Conservation (phyloP, 2,888 invertebrate species). For the Rotaria macrura region DNA sequence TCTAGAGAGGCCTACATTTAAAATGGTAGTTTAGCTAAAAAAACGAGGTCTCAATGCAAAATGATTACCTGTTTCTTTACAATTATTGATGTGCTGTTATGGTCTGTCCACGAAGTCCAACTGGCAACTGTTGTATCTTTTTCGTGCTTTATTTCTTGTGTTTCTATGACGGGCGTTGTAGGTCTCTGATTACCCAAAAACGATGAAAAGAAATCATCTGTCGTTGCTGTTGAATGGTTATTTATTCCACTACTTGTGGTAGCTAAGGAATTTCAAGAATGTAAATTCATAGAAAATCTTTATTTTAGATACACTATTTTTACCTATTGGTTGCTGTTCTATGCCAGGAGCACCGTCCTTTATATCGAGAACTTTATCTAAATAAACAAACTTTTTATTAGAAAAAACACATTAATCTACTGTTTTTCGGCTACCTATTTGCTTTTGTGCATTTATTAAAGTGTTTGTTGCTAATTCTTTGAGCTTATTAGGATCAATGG, state of each 20-base stretch:
- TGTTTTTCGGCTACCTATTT: neutral
- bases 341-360: neutral
- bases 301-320: neutral
- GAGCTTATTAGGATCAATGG: neutral
- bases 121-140: neutral
- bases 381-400: neutral
- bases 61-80: too few relatives aligned
- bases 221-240: too few relatives aligned
- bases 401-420: neutral
- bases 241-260: too few relatives aligned
- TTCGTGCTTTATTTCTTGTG: neutral
- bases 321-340: neutral
- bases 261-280: neutral
- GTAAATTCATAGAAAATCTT: too few relatives aligned
- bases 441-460: conserved; percentile 2
- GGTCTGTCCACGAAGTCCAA: neutral
- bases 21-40: neutral
- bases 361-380: conserved; percentile 17
- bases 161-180: neutral
- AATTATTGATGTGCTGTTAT: neutral
- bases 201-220: neutral
- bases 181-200: neutral
- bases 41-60: neutral
- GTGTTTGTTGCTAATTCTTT: neutral
- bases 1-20: neutral